These are phyloP conservation scores for Calyptommatus sinebrachiatus DNA, from an alignment of 2,113 vertebrate species.

Conservation along the genomic window DNA sequence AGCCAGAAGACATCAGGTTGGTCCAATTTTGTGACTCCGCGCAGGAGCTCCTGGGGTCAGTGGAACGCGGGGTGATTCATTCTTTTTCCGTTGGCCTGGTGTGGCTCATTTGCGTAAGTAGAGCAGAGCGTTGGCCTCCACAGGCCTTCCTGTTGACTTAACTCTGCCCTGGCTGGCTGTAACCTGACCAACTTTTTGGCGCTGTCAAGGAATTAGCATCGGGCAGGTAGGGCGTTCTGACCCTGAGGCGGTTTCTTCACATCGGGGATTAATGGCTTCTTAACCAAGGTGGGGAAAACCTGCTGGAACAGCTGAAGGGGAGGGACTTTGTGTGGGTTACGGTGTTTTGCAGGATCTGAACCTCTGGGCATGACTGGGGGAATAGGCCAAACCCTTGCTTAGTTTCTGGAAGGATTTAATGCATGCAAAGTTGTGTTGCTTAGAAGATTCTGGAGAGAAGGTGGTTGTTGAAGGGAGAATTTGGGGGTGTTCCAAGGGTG, in stretches of 20 bases:
- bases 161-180: background rate
- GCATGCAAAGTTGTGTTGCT: background rate
- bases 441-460: background rate
- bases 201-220: background rate
- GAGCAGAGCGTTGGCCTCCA: too few species aligned
- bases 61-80: background rate
- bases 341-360: background rate
- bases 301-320: background rate
- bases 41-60: too few species aligned
- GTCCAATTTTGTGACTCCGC: background rate
- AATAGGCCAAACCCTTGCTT: background rate
- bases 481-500: background rate
- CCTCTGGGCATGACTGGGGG: too few species aligned
- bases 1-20: conserved; percentile 1
- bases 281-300: background rate
- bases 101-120: background rate
- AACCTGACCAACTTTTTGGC: background rate
- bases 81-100: background rate
- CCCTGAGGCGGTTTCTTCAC: background rate
- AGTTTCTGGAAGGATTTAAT: background rate
- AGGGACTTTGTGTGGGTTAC: background rate
- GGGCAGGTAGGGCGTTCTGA: background rate
- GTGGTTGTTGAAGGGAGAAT: background rate
- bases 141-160: background rate
- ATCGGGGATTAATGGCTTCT: too few species aligned